Percentiles rank a stretch among this genome's conserved stretches.
Conservation (phyloP, 2,113 vertebrate genomes). For the Tragelaphus scriptus region DNA sequence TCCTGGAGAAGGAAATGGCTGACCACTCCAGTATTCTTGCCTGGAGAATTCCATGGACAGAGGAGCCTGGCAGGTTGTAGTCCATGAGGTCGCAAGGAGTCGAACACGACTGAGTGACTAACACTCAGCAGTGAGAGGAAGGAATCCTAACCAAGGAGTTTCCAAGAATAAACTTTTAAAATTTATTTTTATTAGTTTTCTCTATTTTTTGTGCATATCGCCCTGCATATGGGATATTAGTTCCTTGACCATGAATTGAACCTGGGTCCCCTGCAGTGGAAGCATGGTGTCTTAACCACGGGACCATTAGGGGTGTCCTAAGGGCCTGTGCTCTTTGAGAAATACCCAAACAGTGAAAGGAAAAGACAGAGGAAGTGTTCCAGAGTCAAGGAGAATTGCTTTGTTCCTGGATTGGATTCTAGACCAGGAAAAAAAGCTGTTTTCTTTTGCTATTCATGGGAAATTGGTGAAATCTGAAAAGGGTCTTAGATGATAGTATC, state of each 20-base stretch:
- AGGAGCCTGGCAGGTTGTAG: neutral
- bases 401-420: neutral
- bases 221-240: neutral
- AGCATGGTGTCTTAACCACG: neutral
- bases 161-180: neutral
- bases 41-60: neutral
- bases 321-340: neutral
- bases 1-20: neutral
- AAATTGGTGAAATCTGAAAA: neutral
- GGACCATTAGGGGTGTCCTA: neutral
- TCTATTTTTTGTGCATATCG: neutral
- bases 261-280: neutral
- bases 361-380: neutral
- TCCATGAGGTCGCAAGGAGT: neutral
- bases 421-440: neutral
- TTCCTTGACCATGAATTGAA: neutral
- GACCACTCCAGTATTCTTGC: neutral
- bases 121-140: neutral
- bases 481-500: neutral
- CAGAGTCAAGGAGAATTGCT: neutral
- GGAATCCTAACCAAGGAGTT: neutral
- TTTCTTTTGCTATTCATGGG: neutral
- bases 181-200: neutral
- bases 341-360: neutral
- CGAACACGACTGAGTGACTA: rapidly evolving